Evolutionary conservation across 2,888 invertebrate species (phyloP), one percentile per base, ranked within the genome.

Genomic region (Callinectes sapidus): DNA sequence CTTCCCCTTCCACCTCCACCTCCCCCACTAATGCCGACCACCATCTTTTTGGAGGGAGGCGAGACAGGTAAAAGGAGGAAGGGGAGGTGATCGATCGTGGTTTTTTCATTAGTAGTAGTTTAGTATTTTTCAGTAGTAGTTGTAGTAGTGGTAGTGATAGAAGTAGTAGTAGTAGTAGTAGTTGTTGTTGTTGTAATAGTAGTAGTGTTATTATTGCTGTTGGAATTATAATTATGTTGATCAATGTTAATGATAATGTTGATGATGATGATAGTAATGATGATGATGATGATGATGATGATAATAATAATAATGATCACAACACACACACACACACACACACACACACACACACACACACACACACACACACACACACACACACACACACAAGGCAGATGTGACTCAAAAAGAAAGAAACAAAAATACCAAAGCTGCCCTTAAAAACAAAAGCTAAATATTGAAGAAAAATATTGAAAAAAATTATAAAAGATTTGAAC

Each of bases 291-390:
- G 5, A 39, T 39, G 10, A 5, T 48, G 8, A 48, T 8, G 10
- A 48, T 48, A 8, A 10, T 48, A 48, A 48, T 10, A 48, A 10
- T 10, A 48, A 48, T 39, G 10, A 10, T 10, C 3, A 48, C 10
- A 10, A 48, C 16, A 55, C 55, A 55, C 55, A 55, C 55, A 55
- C 55, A 55, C 55, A 55, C 55, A 55, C 55, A 61, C 61, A 61
- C 61, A 61, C 61, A 61, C 61, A 61, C 61, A 61, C 61, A 61
- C 61, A 61, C 61, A 61, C 61, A 61, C 61, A 61, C 61, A 61
- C 61, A 61, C 61, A 61, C 61, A 61, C 61, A 61, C 61, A 61
- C 61, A 61, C 61, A 61, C 61, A 61, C 61, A 61, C 61, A 61
- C 61, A 61, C 23, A 61, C 18, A 61, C 61, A 61, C 61, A 23